Conservation (phyloP, 1,140 invertebrate genomes). For the Marisa cornuarietis region DNA sequence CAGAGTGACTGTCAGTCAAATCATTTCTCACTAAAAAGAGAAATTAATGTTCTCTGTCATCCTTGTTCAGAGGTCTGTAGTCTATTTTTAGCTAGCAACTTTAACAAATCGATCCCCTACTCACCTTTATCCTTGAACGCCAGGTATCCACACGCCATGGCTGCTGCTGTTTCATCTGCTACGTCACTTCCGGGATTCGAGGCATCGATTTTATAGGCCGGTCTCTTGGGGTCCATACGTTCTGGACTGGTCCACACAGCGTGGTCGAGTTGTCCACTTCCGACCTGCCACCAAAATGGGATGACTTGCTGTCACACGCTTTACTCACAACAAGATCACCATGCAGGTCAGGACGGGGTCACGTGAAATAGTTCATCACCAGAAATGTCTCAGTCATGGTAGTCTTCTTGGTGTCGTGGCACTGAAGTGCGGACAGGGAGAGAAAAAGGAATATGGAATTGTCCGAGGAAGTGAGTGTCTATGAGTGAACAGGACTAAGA, state of each 20-base stretch:
- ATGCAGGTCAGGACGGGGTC: too few species aligned
- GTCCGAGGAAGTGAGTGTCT: neutral
- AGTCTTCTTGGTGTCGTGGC: too few species aligned
- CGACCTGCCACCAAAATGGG: slow-evolving; percentile 48
- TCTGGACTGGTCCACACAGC: slow-evolving; percentile 57
- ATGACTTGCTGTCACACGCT: too few species aligned
- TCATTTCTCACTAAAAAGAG: too few species aligned
- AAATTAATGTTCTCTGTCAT: too few species aligned
- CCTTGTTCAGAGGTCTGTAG: too few species aligned
- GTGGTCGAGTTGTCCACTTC: slow-evolving; percentile 43
- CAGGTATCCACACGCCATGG: slow-evolving; percentile 70
- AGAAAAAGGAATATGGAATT: neutral
- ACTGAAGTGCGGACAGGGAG: neutral
- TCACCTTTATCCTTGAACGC: slow-evolving; percentile 66
- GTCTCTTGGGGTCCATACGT: slow-evolving; percentile 71
- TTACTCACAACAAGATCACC: too few species aligned
- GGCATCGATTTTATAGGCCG: slow-evolving; percentile 72
- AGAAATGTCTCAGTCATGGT: too few species aligned
- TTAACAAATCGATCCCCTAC: too few species aligned
- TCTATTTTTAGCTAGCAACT: too few species aligned
- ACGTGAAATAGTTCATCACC: neutral
- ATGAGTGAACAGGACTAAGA: neutral
- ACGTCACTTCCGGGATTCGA: slow-evolving; percentile 72
- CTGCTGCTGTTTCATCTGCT: slow-evolving; percentile 73
- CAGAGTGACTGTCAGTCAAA: too few species aligned